Evolutionary conservation across 2,888 invertebrate species (phyloP).

Genomic region (Drosophila testacea): DNA sequence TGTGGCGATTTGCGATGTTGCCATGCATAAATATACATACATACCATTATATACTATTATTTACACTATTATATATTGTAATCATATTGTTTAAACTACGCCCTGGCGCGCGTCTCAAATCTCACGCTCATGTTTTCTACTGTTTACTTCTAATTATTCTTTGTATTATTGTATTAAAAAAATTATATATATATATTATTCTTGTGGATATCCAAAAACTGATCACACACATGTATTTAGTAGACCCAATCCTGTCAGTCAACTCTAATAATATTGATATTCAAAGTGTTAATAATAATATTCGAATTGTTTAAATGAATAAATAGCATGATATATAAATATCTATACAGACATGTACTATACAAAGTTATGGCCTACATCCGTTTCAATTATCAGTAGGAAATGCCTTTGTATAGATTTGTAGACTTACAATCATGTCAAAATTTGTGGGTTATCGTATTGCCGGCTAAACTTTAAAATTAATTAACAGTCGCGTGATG

Average conservation of each 20-base stretch:
- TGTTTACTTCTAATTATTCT: slow-evolving; percentile 36
- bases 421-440: not conserved
- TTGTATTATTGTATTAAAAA: slow-evolving; percentile 51
- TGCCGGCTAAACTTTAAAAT: slow-evolving; percentile 11
- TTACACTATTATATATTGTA: slow-evolving; percentile 42
- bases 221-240: slow-evolving; percentile 53
- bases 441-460: slow-evolving; percentile 11
- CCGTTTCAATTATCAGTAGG: slow-evolving; percentile 17
- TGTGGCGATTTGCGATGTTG: slow-evolving; percentile 5
- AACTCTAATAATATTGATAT: slow-evolving; percentile 69
- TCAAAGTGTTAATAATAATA: slow-evolving; percentile 78
- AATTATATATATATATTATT: slow-evolving; percentile 15
- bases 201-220: slow-evolving; percentile 34
- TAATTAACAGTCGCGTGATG: slow-evolving; percentile 30
- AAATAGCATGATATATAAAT: slow-evolving; percentile 65
- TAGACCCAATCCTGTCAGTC: slow-evolving; percentile 68
- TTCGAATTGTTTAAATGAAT: slow-evolving; percentile 77
- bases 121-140: slow-evolving; percentile 56
- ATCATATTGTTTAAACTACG: slow-evolving; percentile 57
- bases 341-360: slow-evolving; percentile 20
- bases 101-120: slow-evolving; percentile 63
- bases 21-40: slow-evolving; percentile 47
- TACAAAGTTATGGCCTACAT: not conserved
- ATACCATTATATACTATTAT: slow-evolving; percentile 64
- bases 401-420: slow-evolving; percentile 3